Base-by-base conservation (phyloP, 1,140 invertebrate species). In the Vanessa tameamea region DNA sequence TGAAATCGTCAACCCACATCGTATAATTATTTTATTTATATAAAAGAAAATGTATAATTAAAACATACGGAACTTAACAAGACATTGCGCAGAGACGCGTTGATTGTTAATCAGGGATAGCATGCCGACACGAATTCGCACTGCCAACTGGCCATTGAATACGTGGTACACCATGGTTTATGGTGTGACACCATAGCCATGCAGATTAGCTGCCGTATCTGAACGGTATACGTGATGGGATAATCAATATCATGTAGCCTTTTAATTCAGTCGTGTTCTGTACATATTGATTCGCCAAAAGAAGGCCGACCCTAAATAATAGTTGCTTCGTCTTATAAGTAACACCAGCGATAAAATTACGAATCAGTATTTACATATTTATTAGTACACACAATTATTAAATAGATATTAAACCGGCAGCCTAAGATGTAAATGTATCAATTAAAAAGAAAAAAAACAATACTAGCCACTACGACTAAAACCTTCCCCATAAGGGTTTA, bases 151-250 rank as follows among this genome's bases (percentile, higher is more conserved):
- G 57, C n/a, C 31, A 37, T 51, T 47, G 70, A 72, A 47, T 72
- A 43, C 70, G 51, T 53, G 47, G 59, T 55, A 51, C 47, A 23
- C 70, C 61, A 69, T 67, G 55, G 73, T 75, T 75, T 69, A 75
- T 75, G 68, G 67, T 71, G 48, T 64, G 67, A 76, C 43, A 64
- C 57, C 37, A 64, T 72, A 26, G 57, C 47, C 69, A 76, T 75
- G 68, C 68, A 75, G 73, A 75, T 75, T 75, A 69, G 69, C 26
- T 13, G 6, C 64, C 57, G 37, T 73, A 67, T 68, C 65, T 68
- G 72, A 67, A 66, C 48, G 57, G 43, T 63, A 70, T 70, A 73
- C 55, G 72, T 73, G 65, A 68, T 73, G 20, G 20, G 67, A 37
- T 57, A 43, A 69, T 51, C 67, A 69, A 59, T 69, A 63, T 31